Evolutionary conservation across 2,888 invertebrate genomes (phyloP).

Genomic region (Caradrina kadenii): DNA sequence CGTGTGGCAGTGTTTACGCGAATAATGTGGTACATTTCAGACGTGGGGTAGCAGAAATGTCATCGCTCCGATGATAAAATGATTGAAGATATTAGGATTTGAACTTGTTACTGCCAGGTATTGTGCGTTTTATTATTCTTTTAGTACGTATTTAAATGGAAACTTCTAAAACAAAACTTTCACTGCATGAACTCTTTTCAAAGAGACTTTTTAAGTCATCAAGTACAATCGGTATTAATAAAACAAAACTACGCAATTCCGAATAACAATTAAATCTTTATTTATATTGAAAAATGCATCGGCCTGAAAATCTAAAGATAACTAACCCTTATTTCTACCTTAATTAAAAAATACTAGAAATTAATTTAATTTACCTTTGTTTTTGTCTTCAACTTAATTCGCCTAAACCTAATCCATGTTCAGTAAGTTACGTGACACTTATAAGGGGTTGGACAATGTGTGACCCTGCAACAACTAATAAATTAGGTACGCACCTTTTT

Average conservation of each 20-base stretch:
- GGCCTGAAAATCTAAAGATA: not conserved
- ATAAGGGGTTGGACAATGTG: conserved; percentile 44
- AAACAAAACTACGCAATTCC: conserved; percentile 6
- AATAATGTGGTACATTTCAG: conserved; percentile 80
- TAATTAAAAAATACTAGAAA: not conserved
- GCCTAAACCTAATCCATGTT: conserved; percentile 4
- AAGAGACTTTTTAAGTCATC: not conserved
- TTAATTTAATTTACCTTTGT: conserved; percentile 9
- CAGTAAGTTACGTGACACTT: conserved; percentile 51
- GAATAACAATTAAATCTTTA: not conserved
- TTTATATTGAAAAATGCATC: not conserved
- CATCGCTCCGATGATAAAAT: conserved; percentile 76
- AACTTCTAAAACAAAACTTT: not conserved
- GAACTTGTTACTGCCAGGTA: conserved; percentile 76
- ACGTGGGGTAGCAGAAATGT: conserved; percentile 78
- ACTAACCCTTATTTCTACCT: not conserved
- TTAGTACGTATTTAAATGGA: conserved; percentile 2
- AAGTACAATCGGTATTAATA: not conserved
- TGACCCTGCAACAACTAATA: conserved; percentile 34
- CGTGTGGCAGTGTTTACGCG: conserved; percentile 68
- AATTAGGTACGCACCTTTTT: conserved; percentile 35
- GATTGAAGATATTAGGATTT: conserved; percentile 71
- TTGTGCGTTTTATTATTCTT: conserved; percentile 42
- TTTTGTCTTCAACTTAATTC: conserved; percentile 1
- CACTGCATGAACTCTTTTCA: not conserved